phyloP scores from a whole-genome alignment of 2,113 vertebrate species.

The Tiliqua scincoides region DNA sequence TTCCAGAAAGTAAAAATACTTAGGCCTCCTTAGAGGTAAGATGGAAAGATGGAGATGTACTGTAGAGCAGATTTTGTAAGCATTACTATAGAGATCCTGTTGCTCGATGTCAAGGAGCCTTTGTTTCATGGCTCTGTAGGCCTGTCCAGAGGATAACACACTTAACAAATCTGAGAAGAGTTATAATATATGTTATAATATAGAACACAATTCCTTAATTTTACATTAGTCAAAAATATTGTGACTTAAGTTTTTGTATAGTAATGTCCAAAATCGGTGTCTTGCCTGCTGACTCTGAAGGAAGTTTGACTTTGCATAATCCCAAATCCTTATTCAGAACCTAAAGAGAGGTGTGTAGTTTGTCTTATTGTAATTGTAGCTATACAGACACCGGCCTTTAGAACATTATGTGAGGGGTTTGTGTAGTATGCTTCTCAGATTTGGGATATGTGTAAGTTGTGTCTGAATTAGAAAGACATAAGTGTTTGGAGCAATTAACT shows the following conservation, averaged over 20 bases:
- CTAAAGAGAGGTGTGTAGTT: neutral
- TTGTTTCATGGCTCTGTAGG: too few relatives aligned
- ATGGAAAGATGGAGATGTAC: too few relatives aligned
- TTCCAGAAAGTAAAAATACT: too few relatives aligned
- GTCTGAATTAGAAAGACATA: neutral
- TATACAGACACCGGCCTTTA: too few relatives aligned
- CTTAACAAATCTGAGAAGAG: too few relatives aligned
- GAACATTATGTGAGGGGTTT: neutral
- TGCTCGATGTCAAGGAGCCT: too few relatives aligned
- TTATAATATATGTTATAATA: neutral
- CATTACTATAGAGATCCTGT: too few relatives aligned
- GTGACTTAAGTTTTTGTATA: too few relatives aligned
- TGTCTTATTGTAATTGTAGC: neutral
- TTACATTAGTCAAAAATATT: neutral
- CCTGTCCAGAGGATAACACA: too few relatives aligned
- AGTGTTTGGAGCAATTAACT: neutral
- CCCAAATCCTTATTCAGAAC: neutral
- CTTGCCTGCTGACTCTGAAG: neutral
- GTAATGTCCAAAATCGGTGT: neutral
- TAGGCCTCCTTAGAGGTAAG: too few relatives aligned
- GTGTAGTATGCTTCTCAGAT: neutral
- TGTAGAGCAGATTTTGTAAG: too few relatives aligned
- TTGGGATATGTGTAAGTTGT: neutral
- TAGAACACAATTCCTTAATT: neutral
- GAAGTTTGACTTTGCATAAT: neutral